Conservation (phyloP, 2,113 vertebrate species). For the Myodes glareolus region DNA sequence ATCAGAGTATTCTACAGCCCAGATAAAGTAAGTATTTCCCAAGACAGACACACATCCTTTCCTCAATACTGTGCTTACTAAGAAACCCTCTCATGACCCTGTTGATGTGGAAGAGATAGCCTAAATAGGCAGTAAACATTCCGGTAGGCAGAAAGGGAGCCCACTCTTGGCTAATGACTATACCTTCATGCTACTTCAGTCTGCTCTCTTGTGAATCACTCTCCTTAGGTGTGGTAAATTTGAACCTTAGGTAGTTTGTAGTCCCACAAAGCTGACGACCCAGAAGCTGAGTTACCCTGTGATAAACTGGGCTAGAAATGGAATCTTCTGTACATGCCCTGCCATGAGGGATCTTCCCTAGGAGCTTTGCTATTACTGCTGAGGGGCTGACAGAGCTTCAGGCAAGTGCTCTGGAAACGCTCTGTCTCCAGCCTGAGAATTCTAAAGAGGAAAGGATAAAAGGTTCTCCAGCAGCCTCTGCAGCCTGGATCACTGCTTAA, state of each 20-base stretch:
- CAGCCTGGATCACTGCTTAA: neutral
- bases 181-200: constrained; percentile 12
- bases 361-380: neutral
- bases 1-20: constrained; percentile 46
- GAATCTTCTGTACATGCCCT: neutral
- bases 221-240: neutral
- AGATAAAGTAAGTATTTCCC: constrained; percentile 39
- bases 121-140: neutral
- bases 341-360: neutral
- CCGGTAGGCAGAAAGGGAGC: neutral
- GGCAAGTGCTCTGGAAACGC: neutral
- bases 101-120: neutral
- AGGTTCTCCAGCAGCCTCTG: neutral
- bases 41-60: constrained; percentile 51
- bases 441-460: neutral
- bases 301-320: neutral
- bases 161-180: constrained; percentile 11
- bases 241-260: neutral
- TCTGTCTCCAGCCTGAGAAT: neutral
- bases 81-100: constrained; percentile 40
- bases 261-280: neutral
- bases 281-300: neutral
- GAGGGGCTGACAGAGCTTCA: neutral
- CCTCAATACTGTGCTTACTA: constrained; percentile 2
- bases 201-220: neutral